Base-by-base conservation (phyloP, 2,797 vertebrate genomes). In the Australoheros facetus region DNA sequence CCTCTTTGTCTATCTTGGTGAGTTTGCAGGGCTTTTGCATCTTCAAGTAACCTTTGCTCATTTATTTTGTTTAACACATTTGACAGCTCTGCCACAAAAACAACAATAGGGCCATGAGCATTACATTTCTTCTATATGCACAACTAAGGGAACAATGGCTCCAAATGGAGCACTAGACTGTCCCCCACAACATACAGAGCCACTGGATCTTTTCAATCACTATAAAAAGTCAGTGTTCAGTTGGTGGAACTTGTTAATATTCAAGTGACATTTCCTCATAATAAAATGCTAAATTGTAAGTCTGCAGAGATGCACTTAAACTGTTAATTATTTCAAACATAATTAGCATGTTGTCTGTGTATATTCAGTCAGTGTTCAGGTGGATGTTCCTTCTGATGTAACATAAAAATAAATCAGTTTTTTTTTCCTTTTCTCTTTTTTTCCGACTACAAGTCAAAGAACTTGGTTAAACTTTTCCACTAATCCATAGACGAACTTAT, bases 401-500 rank as follows among this genome's bases (percentile, higher is more conserved):
- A 53, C 30, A 34, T 59, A 12, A 71, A 26, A 45, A 59, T 53
- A 32, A 64, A 55, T 56, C 32, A 37, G 19, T 54, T 62, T 77
- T 28, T 56, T 51, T 73, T 42, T 12, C 8, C 32, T 2, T 26
- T 32, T 32, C 30, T 56, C 1, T 78, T 66, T 37, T 4, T 54
- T 66, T 45, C 55, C 17, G 19, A 70, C 54, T 71, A 39, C 26
- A 70, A 39, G 19, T 79, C 57, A 60, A 13, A 76, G 19, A 72
- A 59, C 70, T 75, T 78, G 23, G 26, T 56, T 32, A 78, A 88
- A 88, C 78, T 85, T 85, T 77, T 56, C 16, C 13, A n/a, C 66
- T 28, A 57, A 19, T 57, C 13, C 70, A 28, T 7, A 19, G 19
- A 73, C 19, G 3, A 80, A 66, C n/a, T 62, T 70, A 34, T 78